phyloP scores from a whole-genome alignment of 2,113 vertebrate genomes.

The Callionymus lyra region DNA sequence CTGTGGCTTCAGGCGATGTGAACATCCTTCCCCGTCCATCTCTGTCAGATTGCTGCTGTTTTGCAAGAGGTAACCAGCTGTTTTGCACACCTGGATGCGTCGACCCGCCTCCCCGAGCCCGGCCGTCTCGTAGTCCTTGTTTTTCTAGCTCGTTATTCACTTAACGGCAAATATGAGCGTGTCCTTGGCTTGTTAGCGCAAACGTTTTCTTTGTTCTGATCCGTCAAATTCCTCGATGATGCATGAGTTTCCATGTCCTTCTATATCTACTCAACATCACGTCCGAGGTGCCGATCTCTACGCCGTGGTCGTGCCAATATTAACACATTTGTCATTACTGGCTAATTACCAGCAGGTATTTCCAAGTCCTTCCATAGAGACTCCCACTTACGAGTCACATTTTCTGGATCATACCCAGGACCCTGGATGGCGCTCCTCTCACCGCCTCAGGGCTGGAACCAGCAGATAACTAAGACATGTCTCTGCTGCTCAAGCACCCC shows the following conservation, averaged over 20 bases:
- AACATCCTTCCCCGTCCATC: too few species aligned
- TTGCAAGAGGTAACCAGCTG: conserved; percentile 45
- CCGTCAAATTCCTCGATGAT: too few species aligned
- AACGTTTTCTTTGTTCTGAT: too few species aligned
- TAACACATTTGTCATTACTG: conserved; percentile 11
- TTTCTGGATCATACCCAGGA: conserved; percentile 32
- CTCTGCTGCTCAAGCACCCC: conserved; percentile 24
- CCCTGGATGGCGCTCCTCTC: conserved; percentile 43
- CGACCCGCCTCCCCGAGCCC: conserved; percentile 11
- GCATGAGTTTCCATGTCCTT: too few species aligned
- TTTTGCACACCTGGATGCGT: conserved; percentile 59
- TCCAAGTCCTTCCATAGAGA: conserved; percentile 2
- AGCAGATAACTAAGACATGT: conserved; percentile 50
- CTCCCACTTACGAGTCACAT: not conserved
- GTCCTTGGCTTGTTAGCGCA: conserved; percentile 39
- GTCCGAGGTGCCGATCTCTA: conserved; percentile 23
- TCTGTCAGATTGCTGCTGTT: too few species aligned
- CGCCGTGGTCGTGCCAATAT: not conserved
- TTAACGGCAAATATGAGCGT: conserved; percentile 44
- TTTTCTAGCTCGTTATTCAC: conserved; percentile 56
- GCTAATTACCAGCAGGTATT: conserved; percentile 34
- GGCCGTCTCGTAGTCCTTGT: conserved; percentile 9
- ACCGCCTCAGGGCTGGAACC: conserved; percentile 45
- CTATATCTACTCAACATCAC: too few species aligned
- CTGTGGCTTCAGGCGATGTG: too few species aligned